Base-by-base conservation (phyloP, 2,888 invertebrate species). In the Mythimna pallens region DNA sequence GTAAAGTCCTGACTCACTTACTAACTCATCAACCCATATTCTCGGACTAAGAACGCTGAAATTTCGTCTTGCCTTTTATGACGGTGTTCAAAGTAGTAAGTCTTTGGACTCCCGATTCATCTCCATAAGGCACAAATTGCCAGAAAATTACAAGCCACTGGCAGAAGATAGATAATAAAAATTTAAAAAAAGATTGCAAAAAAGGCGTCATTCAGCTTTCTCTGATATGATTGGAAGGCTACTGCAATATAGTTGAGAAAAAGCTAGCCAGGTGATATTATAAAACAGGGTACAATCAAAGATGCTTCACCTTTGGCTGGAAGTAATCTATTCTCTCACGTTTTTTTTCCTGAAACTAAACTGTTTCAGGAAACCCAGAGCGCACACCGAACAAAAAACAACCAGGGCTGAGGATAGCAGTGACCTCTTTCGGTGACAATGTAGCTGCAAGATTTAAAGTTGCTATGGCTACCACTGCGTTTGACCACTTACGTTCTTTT, bases 401-500 rank as follows among this genome's bases (percentile, higher is more conserved):
- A 17, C 1, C 0, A 9, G 25, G 30, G 22, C 10, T 22, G 3
- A 57, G 17, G 17, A 25, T 8, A 3, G 6, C 20, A 74, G 47
- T 22, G 74, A 50, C 74, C 61, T 74, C 74, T 74, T 2, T 30
- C 4, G 55, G 55, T 22, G 5, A 40, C 14, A 47, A n/a, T 10
- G 22, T n/a, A 50, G 30, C 12, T 40, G 12, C 12, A 2, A 14
- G 5, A 73, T n/a, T 62, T 40, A n/a, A 2, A 6, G 66, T 66
- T 66, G 25, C 22, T 50, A 40, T 20, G 47, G 43, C 2, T 14
- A 61, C 52, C 4, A 8, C 20, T 55, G 30, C 25, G 55, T 65
- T 9, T 20, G 14, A 22, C 2, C 14, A 22, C 34, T 63, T 58
- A 40, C 61, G 22, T 3, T 57, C 40, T 62, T 40, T 47, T 22